Base-by-base conservation (phyloP, 2,888 invertebrate genomes). In the Timema cristinae region DNA sequence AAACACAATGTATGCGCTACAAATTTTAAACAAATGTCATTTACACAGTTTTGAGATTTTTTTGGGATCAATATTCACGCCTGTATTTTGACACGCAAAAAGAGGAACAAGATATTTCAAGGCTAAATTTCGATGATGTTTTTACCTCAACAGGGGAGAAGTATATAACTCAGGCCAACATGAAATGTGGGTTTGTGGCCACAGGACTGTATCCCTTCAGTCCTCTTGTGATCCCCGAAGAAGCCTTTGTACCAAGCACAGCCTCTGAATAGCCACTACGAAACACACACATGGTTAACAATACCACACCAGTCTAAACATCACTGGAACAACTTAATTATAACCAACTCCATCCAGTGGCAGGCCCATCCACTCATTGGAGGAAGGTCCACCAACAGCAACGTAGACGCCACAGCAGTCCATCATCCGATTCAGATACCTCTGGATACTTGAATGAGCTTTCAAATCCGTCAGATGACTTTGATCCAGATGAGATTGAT, bases 161-260 rank as follows among this genome's bases (percentile, higher is more conserved):
- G n/a, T n/a, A n/a, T n/a, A n/a, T n/a, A n/a, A n/a, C n/a, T n/a
- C n/a, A n/a, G n/a, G n/a, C n/a, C n/a, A n/a, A n/a, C n/a, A n/a
- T n/a, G n/a, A n/a, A n/a, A n/a, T n/a, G n/a, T 59, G 59, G 59
- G 7, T 59, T 59, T 13, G 16, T 7, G 16, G 59, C n/a, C 16
- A 59, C 59, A 59, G 59, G 59, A n/a, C n/a, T 59, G 6, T 59
- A 9, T 11, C 59, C 59, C 59, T 59, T 59, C 59, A 59, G 16
- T 13, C 59, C 13, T 15, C 7, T 59, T 7, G n/a, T 63, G 10
- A 63, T 63, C 1, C 47, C 63, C 10, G 63, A 63, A 32, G 63
- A 63, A 11, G 63, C 63, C 7, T 63, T 63, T 63, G 63, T 48
- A 16, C 63, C 32, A 6, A 63, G 63, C 63, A 32, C 63, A 63